phyloP scores from a whole-genome alignment of 2,797 vertebrate species.

The Notolabrus celidotus region DNA sequence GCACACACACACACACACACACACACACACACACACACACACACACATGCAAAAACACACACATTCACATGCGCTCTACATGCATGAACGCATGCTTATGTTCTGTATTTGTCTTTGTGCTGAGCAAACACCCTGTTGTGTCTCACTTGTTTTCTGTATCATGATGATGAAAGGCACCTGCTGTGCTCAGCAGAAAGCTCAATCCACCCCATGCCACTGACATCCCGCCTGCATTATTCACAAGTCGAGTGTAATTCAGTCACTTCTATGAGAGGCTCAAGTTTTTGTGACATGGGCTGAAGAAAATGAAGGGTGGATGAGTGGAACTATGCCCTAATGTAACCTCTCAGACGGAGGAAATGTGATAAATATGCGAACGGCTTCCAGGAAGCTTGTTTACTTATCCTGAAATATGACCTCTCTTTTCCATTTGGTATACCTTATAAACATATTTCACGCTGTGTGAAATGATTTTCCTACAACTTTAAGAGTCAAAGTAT shows the following conservation, averaged over 20 bases:
- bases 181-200: constrained; percentile 81
- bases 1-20: constrained; percentile 5
- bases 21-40: constrained; percentile 1
- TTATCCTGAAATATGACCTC: too few relatives aligned
- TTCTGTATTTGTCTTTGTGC: constrained; percentile 71
- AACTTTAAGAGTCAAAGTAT: too few relatives aligned
- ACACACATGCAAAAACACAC: too few relatives aligned
- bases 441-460: too few relatives aligned
- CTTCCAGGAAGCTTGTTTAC: constrained; percentile 40
- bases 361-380: too few relatives aligned
- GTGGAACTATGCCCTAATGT: constrained; percentile 12
- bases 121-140: constrained; percentile 69
- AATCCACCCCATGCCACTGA: constrained; percentile 65
- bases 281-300: constrained; percentile 45
- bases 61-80: constrained; percentile 52
- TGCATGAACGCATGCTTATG: constrained; percentile 57
- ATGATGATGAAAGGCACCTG: constrained; percentile 78
- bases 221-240: constrained; percentile 80
- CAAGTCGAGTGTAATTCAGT: constrained; percentile 61
- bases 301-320: constrained; percentile 43
- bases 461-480: too few relatives aligned
- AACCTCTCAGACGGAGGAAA: constrained; percentile 32
- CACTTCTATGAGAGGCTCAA: constrained; percentile 46
- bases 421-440: too few relatives aligned
- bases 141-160: constrained; percentile 72